Base-by-base conservation (phyloP, 2,797 vertebrate genomes). In the Helarctos malayanus region DNA sequence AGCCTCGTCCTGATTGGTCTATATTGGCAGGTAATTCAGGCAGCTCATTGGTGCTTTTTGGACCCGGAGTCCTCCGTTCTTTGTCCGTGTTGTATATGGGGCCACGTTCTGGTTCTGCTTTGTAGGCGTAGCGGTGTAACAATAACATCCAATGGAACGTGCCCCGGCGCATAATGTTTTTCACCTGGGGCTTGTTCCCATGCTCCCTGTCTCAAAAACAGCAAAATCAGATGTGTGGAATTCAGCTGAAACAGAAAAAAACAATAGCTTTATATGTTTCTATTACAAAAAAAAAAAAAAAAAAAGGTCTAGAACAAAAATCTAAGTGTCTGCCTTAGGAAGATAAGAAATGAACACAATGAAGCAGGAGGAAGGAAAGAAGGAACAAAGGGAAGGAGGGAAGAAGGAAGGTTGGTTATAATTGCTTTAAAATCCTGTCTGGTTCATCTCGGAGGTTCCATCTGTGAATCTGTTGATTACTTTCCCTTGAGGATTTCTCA, bases 261-360 rank as follows among this genome's bases (percentile, higher is more conserved):
- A 38, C 13, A 15, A 90, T 35, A 57, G 15, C 35, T 65, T 83
- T 54, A 29, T 27, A 27, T 69, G 19, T 59, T 90, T 69, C 32
- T 69, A 27, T 79, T 78, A 79, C 18, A 90, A 78, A 68, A 78
- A 32, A 94, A 63, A 59, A 87, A 94, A 71, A 59, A 71, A 25
- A 84, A 52, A 65, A 89, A 63, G 15, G 4, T 56, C 16, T 65
- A 68, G 75, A 83, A 56, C 57, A 47, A 27, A 83, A 41, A 78
- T 41, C 52, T 76, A 73, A 73, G 3, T 68, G 47, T 68, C 19
- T 5, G 56, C 18, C 18, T 84, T 49, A 76, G 23, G 32, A 81
- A 29, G 79, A 68, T 12, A 41, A 11, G 6, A 61, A 65, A 54
- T 65, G 41, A 45, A 57, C n/a, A 59, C n/a, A 41, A 59, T 69